A percentile compares a stretch with the other conserved stretches of the same genome.
Evolutionary conservation across 2,797 vertebrate genomes (phyloP).

Genomic region (Lepus townsendii): DNA sequence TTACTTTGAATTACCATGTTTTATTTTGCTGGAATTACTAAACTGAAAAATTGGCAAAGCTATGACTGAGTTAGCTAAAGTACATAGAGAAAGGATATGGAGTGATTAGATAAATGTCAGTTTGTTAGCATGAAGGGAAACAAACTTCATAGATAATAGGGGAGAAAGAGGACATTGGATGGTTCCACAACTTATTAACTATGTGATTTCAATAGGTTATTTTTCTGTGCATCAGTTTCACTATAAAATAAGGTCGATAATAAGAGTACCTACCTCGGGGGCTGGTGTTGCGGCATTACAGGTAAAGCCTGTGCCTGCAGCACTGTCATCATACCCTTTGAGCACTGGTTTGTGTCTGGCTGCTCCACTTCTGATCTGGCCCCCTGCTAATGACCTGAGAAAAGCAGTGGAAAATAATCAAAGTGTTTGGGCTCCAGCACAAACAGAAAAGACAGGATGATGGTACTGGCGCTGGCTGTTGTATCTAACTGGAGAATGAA

Average conservation of each 20-base stretch:
- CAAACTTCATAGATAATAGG: conserved; percentile 31
- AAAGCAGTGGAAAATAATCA: too few species aligned
- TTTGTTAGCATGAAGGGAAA: neutral
- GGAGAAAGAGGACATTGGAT: neutral
- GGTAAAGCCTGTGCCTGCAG: too few species aligned
- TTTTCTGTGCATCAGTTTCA: conserved; percentile 46
- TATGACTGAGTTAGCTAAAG: conserved; percentile 7
- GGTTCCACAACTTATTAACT: neutral
- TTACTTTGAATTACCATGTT: neutral
- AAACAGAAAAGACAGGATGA: too few species aligned
- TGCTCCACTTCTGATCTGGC: too few species aligned
- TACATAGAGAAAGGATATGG: neutral
- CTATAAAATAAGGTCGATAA: conserved; percentile 30
- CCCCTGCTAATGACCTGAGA: too few species aligned
- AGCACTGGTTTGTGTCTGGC: too few species aligned
- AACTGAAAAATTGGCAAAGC: neutral
- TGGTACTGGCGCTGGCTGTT: too few species aligned
- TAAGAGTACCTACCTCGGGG: neutral
- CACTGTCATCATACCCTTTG: too few species aligned
- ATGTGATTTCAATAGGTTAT: neutral
- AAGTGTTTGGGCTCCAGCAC: too few species aligned
- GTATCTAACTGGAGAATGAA: too few species aligned
- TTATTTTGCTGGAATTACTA: conserved; percentile 56
- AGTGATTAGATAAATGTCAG: neutral
- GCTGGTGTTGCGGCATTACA: too few species aligned